Evolutionary conservation across 2,888 invertebrate species (phyloP).

Genomic region (Trissolcus japonicus): DNA sequence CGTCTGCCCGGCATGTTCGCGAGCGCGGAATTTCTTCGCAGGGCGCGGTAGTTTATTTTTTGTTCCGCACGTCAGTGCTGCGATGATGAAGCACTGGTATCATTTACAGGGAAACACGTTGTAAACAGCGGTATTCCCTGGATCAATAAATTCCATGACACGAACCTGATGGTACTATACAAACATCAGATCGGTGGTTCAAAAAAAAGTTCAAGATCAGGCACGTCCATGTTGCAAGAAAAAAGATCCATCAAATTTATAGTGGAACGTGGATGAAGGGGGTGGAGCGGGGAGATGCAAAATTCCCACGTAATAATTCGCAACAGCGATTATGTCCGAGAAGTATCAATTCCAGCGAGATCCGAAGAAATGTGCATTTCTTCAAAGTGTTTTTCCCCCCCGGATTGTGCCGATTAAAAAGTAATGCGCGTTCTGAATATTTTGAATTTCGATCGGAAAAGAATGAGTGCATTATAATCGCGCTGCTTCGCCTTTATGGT

Average conservation of each 20-base stretch:
- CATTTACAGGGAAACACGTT: slow-evolving; percentile 26
- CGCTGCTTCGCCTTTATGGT: background rate
- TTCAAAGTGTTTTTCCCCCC: background rate
- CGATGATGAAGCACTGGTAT: slow-evolving; percentile 15
- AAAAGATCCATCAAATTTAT: no score
- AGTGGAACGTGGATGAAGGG: no score
- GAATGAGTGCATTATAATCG: background rate
- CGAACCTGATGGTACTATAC: background rate
- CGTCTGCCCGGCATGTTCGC: background rate
- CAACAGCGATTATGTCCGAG: no score
- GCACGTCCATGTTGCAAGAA: no score
- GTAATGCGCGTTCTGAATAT: background rate
- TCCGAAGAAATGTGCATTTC: background rate
- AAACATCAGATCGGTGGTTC: no score
- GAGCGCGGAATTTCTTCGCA: slow-evolving; percentile 15
- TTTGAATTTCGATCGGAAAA: background rate
- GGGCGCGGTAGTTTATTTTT: slow-evolving; percentile 16
- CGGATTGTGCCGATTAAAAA: background rate
- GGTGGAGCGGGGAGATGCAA: no score
- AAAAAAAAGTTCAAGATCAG: no score
- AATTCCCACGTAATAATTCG: no score
- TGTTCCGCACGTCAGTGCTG: slow-evolving; percentile 9
- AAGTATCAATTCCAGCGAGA: background rate
- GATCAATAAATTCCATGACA: slow-evolving; percentile 37
- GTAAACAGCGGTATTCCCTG: slow-evolving; percentile 31